Evolutionary conservation across 1,140 invertebrate species (phyloP).

Genomic region (Brachionus rotundiformis): DNA sequence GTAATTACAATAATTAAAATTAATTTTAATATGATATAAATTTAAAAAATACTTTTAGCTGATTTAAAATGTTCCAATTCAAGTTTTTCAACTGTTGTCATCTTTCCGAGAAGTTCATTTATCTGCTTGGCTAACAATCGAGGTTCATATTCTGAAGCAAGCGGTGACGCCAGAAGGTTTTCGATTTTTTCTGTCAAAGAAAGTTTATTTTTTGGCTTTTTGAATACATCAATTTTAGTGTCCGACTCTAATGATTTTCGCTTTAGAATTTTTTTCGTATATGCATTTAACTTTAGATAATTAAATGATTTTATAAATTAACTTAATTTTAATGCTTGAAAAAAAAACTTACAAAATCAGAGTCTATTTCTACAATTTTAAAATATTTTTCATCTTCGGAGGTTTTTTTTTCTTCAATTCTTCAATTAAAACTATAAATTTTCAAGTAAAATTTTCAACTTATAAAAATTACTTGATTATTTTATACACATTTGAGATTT

Average conservation of each 20-base stretch:
- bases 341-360: background rate
- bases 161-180: background rate
- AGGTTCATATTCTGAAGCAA: conserved; percentile 18
- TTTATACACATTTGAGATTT: conserved; percentile 15
- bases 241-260: background rate
- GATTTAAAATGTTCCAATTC: conserved; percentile 50
- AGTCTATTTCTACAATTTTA: background rate
- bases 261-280: conserved; percentile 35
- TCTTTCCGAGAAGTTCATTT: conserved; percentile 29
- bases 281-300: background rate
- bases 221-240: background rate
- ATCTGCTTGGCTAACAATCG: background rate
- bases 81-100: conserved; percentile 39
- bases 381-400: conserved; percentile 31
- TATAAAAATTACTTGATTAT: conserved; percentile 38
- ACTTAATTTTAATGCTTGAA: background rate
- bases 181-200: conserved; percentile 1
- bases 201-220: background rate
- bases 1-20: background rate
- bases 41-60: conserved; percentile 13
- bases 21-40: background rate
- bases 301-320: too few relatives aligned
- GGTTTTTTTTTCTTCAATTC: conserved; percentile 41
- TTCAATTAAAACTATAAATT: background rate
- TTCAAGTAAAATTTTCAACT: background rate